Evolutionary conservation across 2,888 invertebrate genomes (phyloP), one percentile per base, ranked within the genome.

Genomic region (Bellardia pandia): DNA sequence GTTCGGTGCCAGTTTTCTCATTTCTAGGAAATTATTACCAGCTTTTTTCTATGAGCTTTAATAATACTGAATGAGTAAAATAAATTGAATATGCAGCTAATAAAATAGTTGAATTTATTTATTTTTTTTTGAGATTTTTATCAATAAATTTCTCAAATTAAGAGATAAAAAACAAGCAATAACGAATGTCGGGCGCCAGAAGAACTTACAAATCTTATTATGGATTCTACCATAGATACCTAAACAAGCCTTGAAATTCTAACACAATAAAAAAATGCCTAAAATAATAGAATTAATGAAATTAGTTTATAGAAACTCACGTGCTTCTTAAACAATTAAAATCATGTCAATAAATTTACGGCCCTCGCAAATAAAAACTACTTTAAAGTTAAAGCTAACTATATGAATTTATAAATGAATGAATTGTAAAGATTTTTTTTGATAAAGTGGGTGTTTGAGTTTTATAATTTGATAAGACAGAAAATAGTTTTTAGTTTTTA

Each of bases 381-480:
- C 40, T 16, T 64, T 64, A n/a, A n/a, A n/a, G n/a, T 16, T 37
- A 71, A 53, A 71, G 5, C 37, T 6, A 14, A 7, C 30, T 68
- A 7, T 33, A 60, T 60, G 14, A 30, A 33, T 60, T 14, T 13
- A 2, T 40, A n/a, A n/a, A 42, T 11, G 45, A 45, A 45, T 45
- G 45, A 53, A n/a, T 56, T 58, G n/a, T 16, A 71, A 51, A 69
- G 2, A 30, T 8, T 74, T 58, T 74, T 58, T 60, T n/a, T n/a
- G n/a, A n/a, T n/a, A n/a, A n/a, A n/a, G n/a, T n/a, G n/a, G n/a
- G n/a, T n/a, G n/a, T n/a, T n/a, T n/a, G n/a, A n/a, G n/a, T n/a
- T n/a, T n/a, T 16, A 33, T 60, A 33, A 62, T 62, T 62, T 37
- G 37, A 37, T 62, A 62, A 37, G 62, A 37, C 62, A 62, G 2